Evolutionary conservation across 1,140 invertebrate species (phyloP), one percentile per base, ranked within the genome.

Genomic region (Neodiprion lecontei): DNA sequence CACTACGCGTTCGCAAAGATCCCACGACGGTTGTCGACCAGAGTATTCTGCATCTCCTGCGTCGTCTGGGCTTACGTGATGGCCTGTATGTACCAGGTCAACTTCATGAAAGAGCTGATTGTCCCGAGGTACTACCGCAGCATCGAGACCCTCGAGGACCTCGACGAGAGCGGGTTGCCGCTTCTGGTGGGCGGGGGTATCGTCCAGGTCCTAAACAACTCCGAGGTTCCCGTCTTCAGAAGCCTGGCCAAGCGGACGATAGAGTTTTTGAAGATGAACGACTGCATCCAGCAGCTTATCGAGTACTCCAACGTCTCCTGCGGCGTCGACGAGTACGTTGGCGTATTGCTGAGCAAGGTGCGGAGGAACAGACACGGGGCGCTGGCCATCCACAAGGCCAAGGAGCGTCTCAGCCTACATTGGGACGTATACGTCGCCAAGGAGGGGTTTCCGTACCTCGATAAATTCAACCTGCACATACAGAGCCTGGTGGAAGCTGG

Each of bases 371-470:
- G 28, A 40, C 69, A 17, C 21, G 67, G 66, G 12, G 1, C 69
- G 40, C 71, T 47, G 9, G n/a, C 49, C 17, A 78, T 40, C 9
- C 75, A 73, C 72, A 70, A 69, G 40, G 28, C 76, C 9, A 48
- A 75, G n/a, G 75, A 79, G 65, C 9, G 68, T 12, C 67, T 79
- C 3, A 53, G 73, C 1, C 48, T 50, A 40, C 75, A 72, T 69
- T 79, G 78, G 78, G 69, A 70, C n/a, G 69, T 74, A 9, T 76
- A 77, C 69, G 69, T 74, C 47, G 72, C 72, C 28, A 71, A 23
- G 61, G 69, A 75, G 17, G 67, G 47, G 4, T 79, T 74, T 74
- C 74, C 72, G 2, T 74, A 67, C 47, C 65, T 75, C 17, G 23
- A 50, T 17, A 76, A 72, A 47, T 53, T 79, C 7, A 61, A 79